A percentile compares a stretch with the other conserved stretches of the same genome.
Evolutionary conservation across 2,113 vertebrate species (phyloP).

Genomic region (Argyrosomus japonicus): DNA sequence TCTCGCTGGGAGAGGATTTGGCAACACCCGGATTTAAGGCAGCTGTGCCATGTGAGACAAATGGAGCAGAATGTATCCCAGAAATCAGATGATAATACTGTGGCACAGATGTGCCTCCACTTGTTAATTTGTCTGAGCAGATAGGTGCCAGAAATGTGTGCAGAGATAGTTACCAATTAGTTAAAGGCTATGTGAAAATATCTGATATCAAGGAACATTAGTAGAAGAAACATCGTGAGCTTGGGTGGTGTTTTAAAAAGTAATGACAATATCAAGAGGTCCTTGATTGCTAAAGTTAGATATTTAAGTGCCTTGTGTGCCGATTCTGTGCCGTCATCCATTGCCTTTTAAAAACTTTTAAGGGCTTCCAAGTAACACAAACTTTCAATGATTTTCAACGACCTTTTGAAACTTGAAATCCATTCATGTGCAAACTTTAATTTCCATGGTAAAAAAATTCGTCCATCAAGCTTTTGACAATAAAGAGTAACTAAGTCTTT

Average conservation of each 20-base stretch:
- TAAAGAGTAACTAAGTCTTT: slow-evolving; percentile 13
- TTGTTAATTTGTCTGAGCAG: slow-evolving; percentile 47
- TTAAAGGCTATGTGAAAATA: not conserved
- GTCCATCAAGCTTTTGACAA: slow-evolving; percentile 4
- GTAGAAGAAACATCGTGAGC: not conserved
- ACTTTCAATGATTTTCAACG: not conserved
- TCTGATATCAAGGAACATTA: not conserved
- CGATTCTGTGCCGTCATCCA: too few relatives aligned
- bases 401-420: slow-evolving; percentile 12
- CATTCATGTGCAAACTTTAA: slow-evolving; percentile 33
- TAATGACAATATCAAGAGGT: not conserved
- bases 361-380: not conserved
- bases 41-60: slow-evolving; percentile 67
- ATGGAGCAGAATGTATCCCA: slow-evolving; percentile 63
- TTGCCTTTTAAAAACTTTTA: slow-evolving; percentile 9
- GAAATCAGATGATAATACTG: slow-evolving; percentile 50
- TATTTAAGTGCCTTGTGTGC: not conserved
- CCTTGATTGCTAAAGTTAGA: not conserved
- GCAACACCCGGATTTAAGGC: slow-evolving; percentile 59
- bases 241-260: not conserved
- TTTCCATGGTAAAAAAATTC: not conserved
- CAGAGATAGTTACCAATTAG: slow-evolving; percentile 44
- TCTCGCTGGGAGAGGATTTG: slow-evolving; percentile 64
- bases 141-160: slow-evolving; percentile 22
- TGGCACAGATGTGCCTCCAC: slow-evolving; percentile 53